Evolutionary conservation across 64 coral and sea anemone genomes (phyloP).

Genomic region (Montipora efflorescens): DNA sequence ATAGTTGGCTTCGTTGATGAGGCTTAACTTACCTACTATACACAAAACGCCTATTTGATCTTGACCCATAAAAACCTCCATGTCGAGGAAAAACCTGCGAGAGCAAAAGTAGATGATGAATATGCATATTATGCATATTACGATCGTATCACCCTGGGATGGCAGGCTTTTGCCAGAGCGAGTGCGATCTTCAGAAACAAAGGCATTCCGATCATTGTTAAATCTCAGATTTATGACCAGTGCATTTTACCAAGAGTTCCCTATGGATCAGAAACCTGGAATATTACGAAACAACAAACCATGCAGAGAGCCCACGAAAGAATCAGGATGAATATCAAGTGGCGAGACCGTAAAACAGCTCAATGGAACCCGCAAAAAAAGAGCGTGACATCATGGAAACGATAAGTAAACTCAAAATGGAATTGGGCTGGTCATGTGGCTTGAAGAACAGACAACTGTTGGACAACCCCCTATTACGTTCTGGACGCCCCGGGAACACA

Average conservation of each 20-base stretch:
- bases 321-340: not conserved
- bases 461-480: not conserved
- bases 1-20: no score
- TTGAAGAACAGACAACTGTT: not conserved
- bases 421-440: not conserved
- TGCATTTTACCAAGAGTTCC: not conserved
- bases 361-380: not conserved
- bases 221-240: not conserved
- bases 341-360: not conserved
- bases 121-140: no score
- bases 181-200: not conserved
- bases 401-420: constrained; percentile 5
- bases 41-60: constrained; percentile 77
- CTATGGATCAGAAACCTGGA: not conserved
- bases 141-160: not conserved
- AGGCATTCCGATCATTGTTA: not conserved
- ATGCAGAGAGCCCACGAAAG: not conserved
- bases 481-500: not conserved
- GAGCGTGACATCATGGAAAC: not conserved
- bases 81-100: constrained; percentile 72
- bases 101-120: not conserved
- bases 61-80: constrained; percentile 80
- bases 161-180: not conserved
- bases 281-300: not conserved
- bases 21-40: constrained; percentile 77